Evolutionary conservation across 1,140 invertebrate genomes (phyloP).

Genomic region (Apocrypta bakeri): DNA sequence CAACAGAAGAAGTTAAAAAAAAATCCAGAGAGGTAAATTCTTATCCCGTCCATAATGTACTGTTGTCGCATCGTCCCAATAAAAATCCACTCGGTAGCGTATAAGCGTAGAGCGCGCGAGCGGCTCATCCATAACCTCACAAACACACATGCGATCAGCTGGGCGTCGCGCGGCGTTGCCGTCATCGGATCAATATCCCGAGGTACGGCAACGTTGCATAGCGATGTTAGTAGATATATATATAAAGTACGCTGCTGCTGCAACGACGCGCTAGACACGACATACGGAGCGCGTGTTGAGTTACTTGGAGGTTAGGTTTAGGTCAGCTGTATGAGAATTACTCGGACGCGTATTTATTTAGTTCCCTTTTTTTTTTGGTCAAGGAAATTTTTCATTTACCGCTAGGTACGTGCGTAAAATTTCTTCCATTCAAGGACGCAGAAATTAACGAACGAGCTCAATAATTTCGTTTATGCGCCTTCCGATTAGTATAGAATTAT

Average conservation of each 20-base stretch:
- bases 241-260: too few species aligned
- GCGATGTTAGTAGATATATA: too few species aligned
- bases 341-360: not conserved
- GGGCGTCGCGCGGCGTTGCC: constrained; percentile 39
- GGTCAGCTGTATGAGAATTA: not conserved
- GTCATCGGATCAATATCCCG: constrained; percentile 37
- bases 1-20: too few species aligned
- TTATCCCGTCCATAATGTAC: not conserved
- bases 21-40: too few species aligned
- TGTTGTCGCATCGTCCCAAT: not conserved
- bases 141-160: constrained; percentile 37
- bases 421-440: too few species aligned
- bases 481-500: too few species aligned
- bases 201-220: not conserved
- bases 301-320: not conserved
- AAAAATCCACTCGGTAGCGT: not conserved
- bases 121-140: not conserved
- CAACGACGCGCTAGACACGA: not conserved
- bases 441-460: too few species aligned
- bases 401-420: too few species aligned
- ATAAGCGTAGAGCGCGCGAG: constrained; percentile 18
- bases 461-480: too few species aligned
- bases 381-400: too few species aligned
- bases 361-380: too few species aligned
- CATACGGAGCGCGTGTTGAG: not conserved